phyloP scores from a whole-genome alignment of 1,140 invertebrate species.

The Dysdera silvatica region DNA sequence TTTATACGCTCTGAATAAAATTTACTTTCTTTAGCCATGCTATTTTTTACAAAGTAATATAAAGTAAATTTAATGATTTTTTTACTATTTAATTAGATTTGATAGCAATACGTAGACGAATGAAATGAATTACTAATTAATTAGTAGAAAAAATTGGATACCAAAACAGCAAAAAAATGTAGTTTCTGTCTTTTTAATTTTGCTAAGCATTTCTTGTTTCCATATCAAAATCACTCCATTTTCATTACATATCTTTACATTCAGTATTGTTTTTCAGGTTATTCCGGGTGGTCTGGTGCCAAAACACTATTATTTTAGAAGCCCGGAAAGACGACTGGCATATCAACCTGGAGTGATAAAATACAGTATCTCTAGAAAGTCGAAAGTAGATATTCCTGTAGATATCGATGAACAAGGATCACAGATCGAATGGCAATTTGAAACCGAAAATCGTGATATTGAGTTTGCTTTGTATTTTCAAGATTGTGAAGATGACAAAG shows the following conservation, averaged over 20 bases:
- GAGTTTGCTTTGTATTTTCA: slow-evolving; percentile 67
- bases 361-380: slow-evolving; percentile 10
- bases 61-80: too few relatives aligned
- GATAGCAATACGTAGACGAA: too few relatives aligned
- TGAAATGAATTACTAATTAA: too few relatives aligned
- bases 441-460: slow-evolving; percentile 75
- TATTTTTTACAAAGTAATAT: too few relatives aligned
- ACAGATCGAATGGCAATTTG: slow-evolving; percentile 74
- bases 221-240: not conserved
- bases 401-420: slow-evolving; percentile 54
- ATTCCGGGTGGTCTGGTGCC: slow-evolving; percentile 69
- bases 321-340: not conserved
- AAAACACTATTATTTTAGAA: slow-evolving; percentile 58
- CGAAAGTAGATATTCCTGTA: slow-evolving; percentile 49
- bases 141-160: too few relatives aligned
- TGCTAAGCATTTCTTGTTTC: not conserved
- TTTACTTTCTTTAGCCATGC: too few relatives aligned
- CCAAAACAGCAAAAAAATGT: too few relatives aligned
- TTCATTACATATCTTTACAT: not conserved
- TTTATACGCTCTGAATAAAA: too few relatives aligned
- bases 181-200: not conserved
- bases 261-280: slow-evolving; percentile 54
- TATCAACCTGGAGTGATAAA: slow-evolving; percentile 13
- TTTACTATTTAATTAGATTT: too few relatives aligned
- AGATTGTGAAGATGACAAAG: slow-evolving; percentile 48